Evolutionary conservation across 2,888 invertebrate species (phyloP).

Genomic region (Drosophila atripex): DNA sequence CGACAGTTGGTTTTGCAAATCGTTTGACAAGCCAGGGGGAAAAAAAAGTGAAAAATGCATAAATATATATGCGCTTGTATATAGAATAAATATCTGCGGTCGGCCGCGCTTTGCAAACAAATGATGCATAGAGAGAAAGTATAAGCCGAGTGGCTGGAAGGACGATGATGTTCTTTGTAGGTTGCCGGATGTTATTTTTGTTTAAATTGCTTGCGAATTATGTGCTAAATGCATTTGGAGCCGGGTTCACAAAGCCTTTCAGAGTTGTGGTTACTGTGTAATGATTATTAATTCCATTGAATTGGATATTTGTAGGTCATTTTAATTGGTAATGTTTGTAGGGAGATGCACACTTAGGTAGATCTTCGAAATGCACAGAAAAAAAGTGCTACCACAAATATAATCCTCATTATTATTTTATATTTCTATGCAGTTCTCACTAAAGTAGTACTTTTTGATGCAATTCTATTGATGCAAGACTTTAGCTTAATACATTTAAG

Average conservation of each 20-base stretch:
- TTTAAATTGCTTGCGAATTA: slow-evolving; percentile 71
- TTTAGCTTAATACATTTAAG: too few relatives aligned
- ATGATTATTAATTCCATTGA: slow-evolving; percentile 51
- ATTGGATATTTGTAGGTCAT: slow-evolving; percentile 1
- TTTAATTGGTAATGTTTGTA: too few relatives aligned
- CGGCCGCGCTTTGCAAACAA: slow-evolving; percentile 37
- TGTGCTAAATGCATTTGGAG: slow-evolving; percentile 59
- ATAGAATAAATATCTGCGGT: slow-evolving; percentile 69
- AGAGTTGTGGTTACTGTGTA: slow-evolving; percentile 57
- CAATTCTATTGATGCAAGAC: neutral
- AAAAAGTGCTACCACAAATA: neutral
- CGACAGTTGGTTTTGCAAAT: slow-evolving; percentile 73
- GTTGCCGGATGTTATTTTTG: slow-evolving; percentile 23
- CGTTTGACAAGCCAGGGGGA: slow-evolving; percentile 64
- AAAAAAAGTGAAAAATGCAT: slow-evolving; percentile 44
- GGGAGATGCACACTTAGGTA: too few relatives aligned
- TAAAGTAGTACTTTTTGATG: too few relatives aligned
- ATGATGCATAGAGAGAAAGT: slow-evolving; percentile 40
- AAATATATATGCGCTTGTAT: slow-evolving; percentile 19
- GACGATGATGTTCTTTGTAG: neutral
- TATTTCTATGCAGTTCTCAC: neutral
- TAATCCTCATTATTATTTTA: neutral
- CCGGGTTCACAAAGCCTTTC: slow-evolving; percentile 50
- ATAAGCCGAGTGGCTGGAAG: slow-evolving; percentile 17
- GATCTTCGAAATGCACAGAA: neutral